Evolutionary conservation across 2,113 vertebrate species (phyloP).

Genomic region (Hyaena hyaena): DNA sequence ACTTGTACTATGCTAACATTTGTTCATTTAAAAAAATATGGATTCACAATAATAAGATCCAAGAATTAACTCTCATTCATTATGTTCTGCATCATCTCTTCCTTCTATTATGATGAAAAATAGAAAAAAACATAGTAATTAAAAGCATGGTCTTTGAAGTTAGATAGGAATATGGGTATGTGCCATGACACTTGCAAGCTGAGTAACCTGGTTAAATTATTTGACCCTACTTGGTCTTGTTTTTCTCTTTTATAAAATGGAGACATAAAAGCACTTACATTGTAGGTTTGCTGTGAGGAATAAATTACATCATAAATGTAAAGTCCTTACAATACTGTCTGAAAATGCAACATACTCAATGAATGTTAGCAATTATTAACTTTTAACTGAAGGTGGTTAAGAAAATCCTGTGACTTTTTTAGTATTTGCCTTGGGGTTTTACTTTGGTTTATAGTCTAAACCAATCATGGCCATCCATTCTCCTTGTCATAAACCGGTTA

Average conservation of each 20-base stretch:
- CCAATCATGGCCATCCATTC: not conserved
- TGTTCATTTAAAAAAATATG: not conserved
- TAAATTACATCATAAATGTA: not conserved
- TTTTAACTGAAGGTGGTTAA: not conserved
- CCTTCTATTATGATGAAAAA: not conserved
- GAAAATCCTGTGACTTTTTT: not conserved
- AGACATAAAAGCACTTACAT: not conserved
- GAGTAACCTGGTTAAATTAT: not conserved
- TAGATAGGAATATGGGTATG: not conserved
- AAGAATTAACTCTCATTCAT: not conserved
- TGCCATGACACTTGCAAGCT: not conserved
- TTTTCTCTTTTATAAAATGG: not conserved
- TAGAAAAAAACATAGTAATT: not conserved
- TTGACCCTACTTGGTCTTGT: not conserved
- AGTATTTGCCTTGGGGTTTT: not conserved
- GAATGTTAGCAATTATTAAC: not conserved
- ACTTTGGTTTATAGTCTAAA: not conserved
- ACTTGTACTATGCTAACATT: not conserved
- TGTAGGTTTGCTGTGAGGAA: not conserved
- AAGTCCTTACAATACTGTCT: not conserved
- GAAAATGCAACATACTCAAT: not conserved
- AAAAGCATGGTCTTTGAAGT: not conserved
- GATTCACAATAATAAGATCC: not conserved
- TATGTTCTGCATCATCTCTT: not conserved
- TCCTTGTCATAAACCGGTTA: not conserved